Percentiles rank a stretch among this genome's conserved stretches.
Evolutionary conservation across 2,888 invertebrate genomes (phyloP).

Genomic region (Augochlorella aurata): DNA sequence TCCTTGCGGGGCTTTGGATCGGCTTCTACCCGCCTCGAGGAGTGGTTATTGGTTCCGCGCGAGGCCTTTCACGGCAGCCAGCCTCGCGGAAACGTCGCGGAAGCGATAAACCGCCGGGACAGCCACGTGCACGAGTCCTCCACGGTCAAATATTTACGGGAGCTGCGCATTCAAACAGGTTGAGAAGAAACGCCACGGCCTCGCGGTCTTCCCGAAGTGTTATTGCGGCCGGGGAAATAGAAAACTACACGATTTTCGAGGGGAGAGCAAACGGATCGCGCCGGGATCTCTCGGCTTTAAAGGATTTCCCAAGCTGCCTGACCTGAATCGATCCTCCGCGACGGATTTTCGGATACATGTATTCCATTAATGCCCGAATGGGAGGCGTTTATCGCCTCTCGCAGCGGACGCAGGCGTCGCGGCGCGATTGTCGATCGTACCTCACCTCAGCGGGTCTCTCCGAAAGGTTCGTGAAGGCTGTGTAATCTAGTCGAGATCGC

Average conservation of each 20-base stretch:
- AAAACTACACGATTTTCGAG: slow-evolving; percentile 14
- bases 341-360: slow-evolving; percentile 35
- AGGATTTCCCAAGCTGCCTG: slow-evolving; percentile 63
- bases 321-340: slow-evolving; percentile 54
- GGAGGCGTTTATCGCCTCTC: not conserved
- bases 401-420: not conserved
- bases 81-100: not conserved
- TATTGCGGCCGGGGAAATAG: not conserved
- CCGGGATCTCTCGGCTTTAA: slow-evolving; percentile 63
- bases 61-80: not conserved
- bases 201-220: no score
- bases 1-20: not conserved
- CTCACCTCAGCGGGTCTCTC: not conserved
- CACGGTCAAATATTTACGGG: not conserved
- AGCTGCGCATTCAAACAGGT: not conserved
- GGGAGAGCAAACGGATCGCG: slow-evolving; percentile 32
- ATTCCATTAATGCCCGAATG: slow-evolving; percentile 50
- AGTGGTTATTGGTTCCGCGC: not conserved
- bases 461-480: not conserved
- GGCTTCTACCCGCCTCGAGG: not conserved
- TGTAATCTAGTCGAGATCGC: not conserved
- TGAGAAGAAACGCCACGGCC: not conserved
- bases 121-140: not conserved
- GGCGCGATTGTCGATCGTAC: no score
- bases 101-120: not conserved